Conservation (phyloP, 2,888 invertebrate species). For the Papilio protenor region DNA sequence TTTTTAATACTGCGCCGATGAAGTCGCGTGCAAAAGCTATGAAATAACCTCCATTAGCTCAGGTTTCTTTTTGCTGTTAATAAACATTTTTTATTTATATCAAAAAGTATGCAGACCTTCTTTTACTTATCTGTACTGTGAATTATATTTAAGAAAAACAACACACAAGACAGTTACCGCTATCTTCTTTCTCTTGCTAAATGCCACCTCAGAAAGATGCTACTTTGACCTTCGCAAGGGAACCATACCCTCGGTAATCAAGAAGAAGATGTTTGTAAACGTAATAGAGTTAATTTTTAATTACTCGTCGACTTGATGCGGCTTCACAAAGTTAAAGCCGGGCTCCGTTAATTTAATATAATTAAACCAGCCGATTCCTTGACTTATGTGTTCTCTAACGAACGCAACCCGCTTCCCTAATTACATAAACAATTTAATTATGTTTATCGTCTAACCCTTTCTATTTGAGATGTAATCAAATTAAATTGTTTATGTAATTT, state of each 20-base stretch:
- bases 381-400: conserved; percentile 26
- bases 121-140: no score
- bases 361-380: conserved; percentile 22
- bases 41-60: not conserved
- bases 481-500: conserved; percentile 24
- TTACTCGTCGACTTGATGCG: conserved; percentile 12
- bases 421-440: conserved; percentile 28
- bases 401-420: conserved; percentile 22
- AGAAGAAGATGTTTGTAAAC: not conserved
- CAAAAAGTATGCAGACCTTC: no score
- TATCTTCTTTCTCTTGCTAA: not conserved
- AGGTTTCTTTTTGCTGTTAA: no score
- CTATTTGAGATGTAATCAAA: conserved; percentile 25
- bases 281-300: conserved; percentile 18
- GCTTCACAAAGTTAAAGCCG: conserved; percentile 13
- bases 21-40: no score
- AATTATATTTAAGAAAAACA: no score
- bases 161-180: not conserved
- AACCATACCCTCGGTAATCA: not conserved
- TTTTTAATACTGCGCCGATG: no score
- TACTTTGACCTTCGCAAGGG: no score
- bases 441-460: conserved; percentile 21
- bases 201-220: not conserved
- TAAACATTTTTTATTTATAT: no score
- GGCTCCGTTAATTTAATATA: conserved; percentile 15